Base-by-base conservation (phyloP, 2,113 vertebrate species). In the Blennius ocellaris region DNA sequence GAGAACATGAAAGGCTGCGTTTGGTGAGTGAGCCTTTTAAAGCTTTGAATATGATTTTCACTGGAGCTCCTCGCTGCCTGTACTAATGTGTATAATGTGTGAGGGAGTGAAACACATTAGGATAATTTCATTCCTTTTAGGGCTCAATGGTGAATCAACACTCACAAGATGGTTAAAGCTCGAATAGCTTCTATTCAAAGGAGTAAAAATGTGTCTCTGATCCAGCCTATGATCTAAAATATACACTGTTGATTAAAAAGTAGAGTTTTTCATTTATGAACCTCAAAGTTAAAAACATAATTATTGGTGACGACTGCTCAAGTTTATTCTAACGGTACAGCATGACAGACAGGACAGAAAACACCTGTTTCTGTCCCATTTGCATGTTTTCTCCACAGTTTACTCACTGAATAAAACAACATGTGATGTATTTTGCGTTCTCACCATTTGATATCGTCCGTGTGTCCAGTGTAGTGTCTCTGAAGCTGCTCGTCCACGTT, bases 371-470 rank as follows among this genome's bases (percentile, higher is more conserved):
- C 21, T 30, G 21, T 30, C 21, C 21, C 21, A 2, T 30, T 30
- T 2, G 4, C 21, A 30, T 4, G 21, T 30, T 4, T 30, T 4
- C 21, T 30, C 21, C 21, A 30, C 21, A 30, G 21, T 30, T 30
- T 30, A 30, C 21, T 2, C 21, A 30, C 21, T 4, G 21, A 30
- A 4, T 30, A 30, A 30, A 30, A 30, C 21, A 30, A 30, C 21
- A 30, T 30, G 21, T 4, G 21, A 30, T 30, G 21, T 4, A 30
- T 30, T 30, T 30, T 30, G 21, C 4, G 63, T 9, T 60, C 95
- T 94, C 80, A 99, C 98, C 98, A 99, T 94, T 99, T 99, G 67
- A 99, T 97, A 76, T 99, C 98, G 3, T 98, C 97, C 0, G 94
- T 98, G 78, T 99, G 98, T 67, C 97, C 97, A 0, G 94, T 95